Percentiles rank a stretch among this genome's conserved stretches.
phyloP scores from a whole-genome alignment of 1,140 invertebrate species.

The Eriosoma lanigerum region DNA sequence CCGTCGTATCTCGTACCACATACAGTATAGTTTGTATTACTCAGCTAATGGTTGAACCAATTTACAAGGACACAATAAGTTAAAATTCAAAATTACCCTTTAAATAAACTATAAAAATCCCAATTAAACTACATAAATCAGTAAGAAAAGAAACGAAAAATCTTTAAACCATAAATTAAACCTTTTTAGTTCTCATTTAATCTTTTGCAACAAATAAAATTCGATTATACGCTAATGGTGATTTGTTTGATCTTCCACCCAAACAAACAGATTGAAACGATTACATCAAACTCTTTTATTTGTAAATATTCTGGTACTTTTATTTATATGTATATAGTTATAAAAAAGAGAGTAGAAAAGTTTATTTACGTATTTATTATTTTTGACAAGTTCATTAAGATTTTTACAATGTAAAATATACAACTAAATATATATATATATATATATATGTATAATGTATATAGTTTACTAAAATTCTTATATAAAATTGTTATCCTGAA shows the following conservation, averaged over 20 bases:
- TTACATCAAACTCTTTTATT: background rate
- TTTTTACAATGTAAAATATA: background rate
- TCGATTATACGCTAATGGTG: background rate
- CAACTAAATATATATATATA: too few relatives aligned
- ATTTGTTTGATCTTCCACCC: slow-evolving; percentile 20
- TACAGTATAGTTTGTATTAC: too few relatives aligned
- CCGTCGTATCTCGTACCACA: too few relatives aligned
- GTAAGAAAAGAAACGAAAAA: background rate
- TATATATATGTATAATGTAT: too few relatives aligned
- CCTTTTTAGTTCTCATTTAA: background rate
- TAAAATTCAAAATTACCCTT: too few relatives aligned
- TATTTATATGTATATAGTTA: background rate
- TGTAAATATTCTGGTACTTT: background rate
- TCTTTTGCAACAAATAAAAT: background rate
- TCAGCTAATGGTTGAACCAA: too few relatives aligned
- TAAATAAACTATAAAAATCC: background rate
- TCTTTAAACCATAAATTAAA: background rate
- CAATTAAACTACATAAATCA: background rate
- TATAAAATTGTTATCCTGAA: too few relatives aligned
- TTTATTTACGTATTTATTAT: background rate
- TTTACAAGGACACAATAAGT: too few relatives aligned
- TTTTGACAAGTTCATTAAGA: background rate
- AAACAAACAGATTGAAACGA: slow-evolving; percentile 20
- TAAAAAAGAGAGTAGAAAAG: background rate
- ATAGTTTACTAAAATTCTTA: too few relatives aligned